These are phyloP conservation scores for Himalopsyche tibetana DNA, from an alignment of 2,888 invertebrate species.

Conservation along the genomic window DNA sequence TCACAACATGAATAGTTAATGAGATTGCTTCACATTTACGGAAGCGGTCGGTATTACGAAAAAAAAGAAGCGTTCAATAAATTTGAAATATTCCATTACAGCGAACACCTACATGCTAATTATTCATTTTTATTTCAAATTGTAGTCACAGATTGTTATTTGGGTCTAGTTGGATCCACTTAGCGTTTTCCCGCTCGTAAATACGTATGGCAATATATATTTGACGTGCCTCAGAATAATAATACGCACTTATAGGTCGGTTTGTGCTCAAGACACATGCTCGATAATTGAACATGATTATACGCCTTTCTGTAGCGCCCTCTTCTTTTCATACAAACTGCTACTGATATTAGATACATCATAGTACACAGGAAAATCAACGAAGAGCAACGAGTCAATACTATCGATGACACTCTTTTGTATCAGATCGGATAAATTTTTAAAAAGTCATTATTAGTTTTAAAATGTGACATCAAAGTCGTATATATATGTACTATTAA, in stretches of 20 bases:
- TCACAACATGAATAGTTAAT: constrained; percentile 62
- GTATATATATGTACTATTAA: too few species aligned
- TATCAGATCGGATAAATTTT: too few species aligned
- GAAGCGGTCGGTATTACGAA: constrained; percentile 55
- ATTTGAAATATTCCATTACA: constrained; percentile 51
- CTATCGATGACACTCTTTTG: too few species aligned
- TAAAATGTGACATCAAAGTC: too few species aligned
- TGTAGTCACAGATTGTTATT: constrained; percentile 54
- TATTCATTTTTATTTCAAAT: constrained; percentile 59
- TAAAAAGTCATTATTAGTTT: too few species aligned
- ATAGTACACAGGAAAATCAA: neutral
- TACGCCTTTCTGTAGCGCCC: constrained; percentile 48
- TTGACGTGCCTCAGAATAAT: constrained; percentile 51
- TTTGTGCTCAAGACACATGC: constrained; percentile 58
- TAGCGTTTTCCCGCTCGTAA: constrained; percentile 51
- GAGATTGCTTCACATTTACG: constrained; percentile 58
- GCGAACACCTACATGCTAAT: constrained; percentile 62
- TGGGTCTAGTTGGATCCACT: constrained; percentile 54
- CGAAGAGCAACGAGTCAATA: too few species aligned
- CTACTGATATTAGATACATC: neutral
- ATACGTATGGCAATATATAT: constrained; percentile 48
- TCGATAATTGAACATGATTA: constrained; percentile 62
- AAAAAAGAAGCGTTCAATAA: constrained; percentile 51
- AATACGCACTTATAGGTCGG: constrained; percentile 49
- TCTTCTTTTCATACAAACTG: neutral